Evolutionary conservation across 2,888 invertebrate species (phyloP), one percentile per base, ranked within the genome.

Genomic region (Seladonia tumulorum): DNA sequence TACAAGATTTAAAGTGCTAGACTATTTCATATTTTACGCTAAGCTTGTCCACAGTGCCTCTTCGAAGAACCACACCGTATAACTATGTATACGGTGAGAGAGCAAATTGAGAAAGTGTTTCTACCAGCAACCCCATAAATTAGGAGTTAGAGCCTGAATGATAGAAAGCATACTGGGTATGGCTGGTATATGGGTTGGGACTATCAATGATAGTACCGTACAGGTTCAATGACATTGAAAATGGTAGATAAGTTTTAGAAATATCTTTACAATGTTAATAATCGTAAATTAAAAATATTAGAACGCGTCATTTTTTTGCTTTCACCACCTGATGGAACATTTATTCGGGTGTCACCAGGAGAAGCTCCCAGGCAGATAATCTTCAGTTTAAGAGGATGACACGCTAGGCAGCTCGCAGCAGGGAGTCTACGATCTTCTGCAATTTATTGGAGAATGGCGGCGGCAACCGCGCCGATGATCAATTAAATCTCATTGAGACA

Each of bases 401-500:
- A 29, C 49, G 35, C 63, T 35, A 29, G 53, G 5, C 35, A 73
- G 49, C 53, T 53, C 49, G 5, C 45, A 18, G 18, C 76, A 63
- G 74, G n/a, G 53, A 14, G 72, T 45, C 22, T 47, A 57, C 47
- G 78, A 53, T 79, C 66, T 57, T 57, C 72, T 76, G 70, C 71
- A 75, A 84, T 81, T 81, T n/a, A 47, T 81, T 78, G 75, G 70
- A 63, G 47, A 35, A 49, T 60, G 75, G 53, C 75, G 81, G 53
- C 60, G 76, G 42, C 63, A 81, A 63, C 80, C 39, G 76, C 81
- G 60, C 77, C 77, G 68, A 81, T 80, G 81, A 74, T 82, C 90
- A 90, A 90, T 90, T 90, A 89, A 81, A 85, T 86, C 87, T 90
- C 80, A 86, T 90, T 90, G 90, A 90, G 90, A 78, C 89, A 90